Conservation (phyloP, 2,888 invertebrate species). For the Cynaeus angustus region DNA sequence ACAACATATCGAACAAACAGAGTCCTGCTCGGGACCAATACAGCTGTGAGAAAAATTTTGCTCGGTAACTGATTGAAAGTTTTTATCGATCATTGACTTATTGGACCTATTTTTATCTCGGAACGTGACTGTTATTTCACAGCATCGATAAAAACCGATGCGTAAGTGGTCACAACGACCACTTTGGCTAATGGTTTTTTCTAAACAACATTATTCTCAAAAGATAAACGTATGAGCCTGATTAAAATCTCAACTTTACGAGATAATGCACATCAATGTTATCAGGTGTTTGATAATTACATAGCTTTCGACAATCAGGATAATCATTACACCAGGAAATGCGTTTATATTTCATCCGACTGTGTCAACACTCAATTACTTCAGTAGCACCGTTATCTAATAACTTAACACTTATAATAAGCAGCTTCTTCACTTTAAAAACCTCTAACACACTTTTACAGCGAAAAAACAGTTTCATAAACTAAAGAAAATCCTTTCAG, state of each 20-base stretch:
- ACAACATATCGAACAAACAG: slow-evolving; percentile 11
- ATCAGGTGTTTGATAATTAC: neutral
- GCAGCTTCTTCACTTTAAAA: slow-evolving; percentile 1
- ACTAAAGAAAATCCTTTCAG: neutral
- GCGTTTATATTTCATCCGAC: slow-evolving; percentile 5
- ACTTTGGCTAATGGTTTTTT: neutral
- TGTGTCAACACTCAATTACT: slow-evolving; percentile 21
- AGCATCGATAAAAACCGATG: neutral
- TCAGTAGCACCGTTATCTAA: slow-evolving; percentile 7
- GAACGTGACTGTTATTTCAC: neutral
- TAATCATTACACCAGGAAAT: slow-evolving; percentile 12
- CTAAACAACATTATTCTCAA: neutral
- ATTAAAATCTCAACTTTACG: neutral
- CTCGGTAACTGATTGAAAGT: too few species aligned
- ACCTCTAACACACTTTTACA: neutral
- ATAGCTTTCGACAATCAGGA: neutral
- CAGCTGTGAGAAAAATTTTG: neutral
- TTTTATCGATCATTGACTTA: slow-evolving; percentile 9
- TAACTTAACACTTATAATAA: slow-evolving; percentile 5
- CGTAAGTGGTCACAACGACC: neutral
- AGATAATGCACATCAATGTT: neutral
- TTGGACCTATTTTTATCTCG: slow-evolving; percentile 1
- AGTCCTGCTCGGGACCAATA: neutral
- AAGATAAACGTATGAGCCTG: neutral
- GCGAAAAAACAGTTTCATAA: neutral